Base-by-base conservation (phyloP, 2,888 invertebrate species). In the Cremastinae sp. region DNA sequence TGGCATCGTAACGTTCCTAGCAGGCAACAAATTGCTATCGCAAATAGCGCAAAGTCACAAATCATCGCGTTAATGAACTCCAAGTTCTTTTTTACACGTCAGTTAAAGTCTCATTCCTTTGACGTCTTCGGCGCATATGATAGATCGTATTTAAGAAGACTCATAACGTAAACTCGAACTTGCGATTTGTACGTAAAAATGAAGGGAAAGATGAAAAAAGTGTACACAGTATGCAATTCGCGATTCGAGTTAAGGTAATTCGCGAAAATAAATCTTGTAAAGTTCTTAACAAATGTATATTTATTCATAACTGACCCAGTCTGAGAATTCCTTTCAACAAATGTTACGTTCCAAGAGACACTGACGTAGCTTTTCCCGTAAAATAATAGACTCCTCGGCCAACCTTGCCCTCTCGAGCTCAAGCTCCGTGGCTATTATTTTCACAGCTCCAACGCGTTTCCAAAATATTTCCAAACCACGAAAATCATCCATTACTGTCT, bases 21-120 rank as follows among this genome's bases (percentile, higher is more conserved):
- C 96, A 75, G 99, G 99, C 0, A 98, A 98, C 90, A 94, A 96
- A 81, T 92, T 99, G 88, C 93, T 99, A 83, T 94, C 96, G 73
- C 93, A 94, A 74, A 94, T 98, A 82, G 97, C 94, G 20, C 82
- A 83, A 7, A 91, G 85, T 59, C 88, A 88, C 70, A 90, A 90
- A 78, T 84, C 84, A 18, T 80, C 84, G 41, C 85, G 83, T 65
- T 84, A 79, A 82, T 72, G 14, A 38, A 43, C 9, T 12, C 38
- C 14, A 28, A 71, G 53, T 69, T 62, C 51, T 43, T 45, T 53
- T 43, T 34, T 34, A 41, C 36, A 28, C 53, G 2, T 28, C 3
- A 41, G 28, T 28, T 16, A 5, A 41, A 28, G 14, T 18, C 12
- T n/a, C 18, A 22, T 41, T 16, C 18, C 38, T 16, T 12, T 12